These are phyloP conservation scores for Lytechinus variegatus DNA, from an alignment of 35 echinoderm and acorn worm genomes.

Conservation along the genomic window DNA sequence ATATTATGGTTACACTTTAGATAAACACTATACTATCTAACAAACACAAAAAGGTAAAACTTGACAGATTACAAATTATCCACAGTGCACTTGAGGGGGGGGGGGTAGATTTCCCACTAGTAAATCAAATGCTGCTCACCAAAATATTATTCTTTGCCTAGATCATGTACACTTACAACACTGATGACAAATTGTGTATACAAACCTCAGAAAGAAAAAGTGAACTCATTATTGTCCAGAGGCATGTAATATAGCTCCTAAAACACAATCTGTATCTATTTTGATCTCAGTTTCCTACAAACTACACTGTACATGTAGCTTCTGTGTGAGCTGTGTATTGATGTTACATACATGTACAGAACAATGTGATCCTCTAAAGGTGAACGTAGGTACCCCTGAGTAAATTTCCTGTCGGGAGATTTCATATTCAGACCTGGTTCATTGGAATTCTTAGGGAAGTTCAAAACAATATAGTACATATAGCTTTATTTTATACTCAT, in stretches of 20 bases:
- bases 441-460: neutral
- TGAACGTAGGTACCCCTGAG: neutral
- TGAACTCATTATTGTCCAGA: neutral
- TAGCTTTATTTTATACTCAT: no score
- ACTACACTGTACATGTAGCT: no score
- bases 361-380: neutral
- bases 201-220: neutral
- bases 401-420: neutral
- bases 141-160: neutral
- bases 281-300: constrained; percentile 4
- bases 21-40: no score
- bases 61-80: no score
- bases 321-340: neutral
- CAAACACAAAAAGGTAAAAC: no score
- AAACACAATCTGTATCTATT: neutral
- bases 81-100: no score
- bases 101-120: no score
- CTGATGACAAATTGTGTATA: neutral
- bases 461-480: neutral
- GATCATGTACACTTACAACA: neutral
- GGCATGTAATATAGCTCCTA: neutral
- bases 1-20: no score
- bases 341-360: neutral
- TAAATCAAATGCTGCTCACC: no score
- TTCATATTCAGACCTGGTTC: neutral